phyloP scores from a whole-genome alignment of 2,888 invertebrate genomes.

The Cactoblastis cactorum region DNA sequence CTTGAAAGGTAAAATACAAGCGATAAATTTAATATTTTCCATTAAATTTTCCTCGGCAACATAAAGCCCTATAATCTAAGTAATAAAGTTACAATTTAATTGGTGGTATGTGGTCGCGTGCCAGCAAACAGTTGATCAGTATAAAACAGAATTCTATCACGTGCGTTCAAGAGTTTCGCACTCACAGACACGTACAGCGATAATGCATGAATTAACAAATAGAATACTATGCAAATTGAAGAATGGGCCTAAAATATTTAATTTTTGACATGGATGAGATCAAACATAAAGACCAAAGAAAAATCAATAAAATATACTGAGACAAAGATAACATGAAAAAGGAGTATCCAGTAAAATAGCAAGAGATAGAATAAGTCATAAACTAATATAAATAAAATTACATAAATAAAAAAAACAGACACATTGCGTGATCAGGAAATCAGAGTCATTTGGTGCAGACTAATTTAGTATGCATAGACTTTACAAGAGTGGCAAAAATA shows the following conservation, averaged over 20 bases:
- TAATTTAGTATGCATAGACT: no score
- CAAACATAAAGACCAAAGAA: no score
- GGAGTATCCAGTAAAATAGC: no score
- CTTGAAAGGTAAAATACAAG: not conserved
- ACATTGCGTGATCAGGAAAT: no score
- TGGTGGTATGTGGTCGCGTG: not conserved
- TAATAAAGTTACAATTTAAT: not conserved
- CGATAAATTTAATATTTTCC: not conserved
- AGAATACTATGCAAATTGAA: not conserved
- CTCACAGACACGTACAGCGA: not conserved
- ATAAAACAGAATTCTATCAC: conserved; percentile 4
- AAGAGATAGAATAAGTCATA: no score
- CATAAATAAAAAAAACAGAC: no score
- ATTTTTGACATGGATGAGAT: no score
- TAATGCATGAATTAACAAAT: not conserved
- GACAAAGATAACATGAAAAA: no score
- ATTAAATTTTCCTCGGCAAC: not conserved
- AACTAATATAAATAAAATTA: no score
- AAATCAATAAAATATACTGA: no score
- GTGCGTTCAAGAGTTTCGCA: not conserved
- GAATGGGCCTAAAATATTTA: not conserved
- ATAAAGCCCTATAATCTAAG: not conserved
- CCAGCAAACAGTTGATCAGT: not conserved
- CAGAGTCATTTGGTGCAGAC: no score
- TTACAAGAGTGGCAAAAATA: no score